Base-by-base conservation (phyloP, 1,140 invertebrate species). In the Eulimnadia texana region DNA sequence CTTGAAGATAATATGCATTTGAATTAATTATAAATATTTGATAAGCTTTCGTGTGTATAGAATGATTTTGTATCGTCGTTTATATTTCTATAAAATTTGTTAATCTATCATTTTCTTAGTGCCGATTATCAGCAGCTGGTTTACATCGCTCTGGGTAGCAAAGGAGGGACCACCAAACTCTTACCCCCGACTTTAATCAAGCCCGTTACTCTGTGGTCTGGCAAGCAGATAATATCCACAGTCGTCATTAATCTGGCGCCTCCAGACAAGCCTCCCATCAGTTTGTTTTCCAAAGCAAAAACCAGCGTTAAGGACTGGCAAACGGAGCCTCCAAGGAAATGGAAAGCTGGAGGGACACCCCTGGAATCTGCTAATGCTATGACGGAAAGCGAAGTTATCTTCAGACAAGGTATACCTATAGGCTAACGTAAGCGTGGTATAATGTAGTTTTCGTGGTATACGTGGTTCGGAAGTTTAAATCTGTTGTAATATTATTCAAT, bases 201-300 rank as follows among this genome's bases (percentile, higher is more conserved):
- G 77, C 96, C 97, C 3, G 62, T 74, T 3, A 67, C 67, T n/a
- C 71, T 98, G 0, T 99, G 95, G 95, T 93, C 92, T 23, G 97
- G 97, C 20, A 99, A 99, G 77, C 96, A 99, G 78, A 78, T 95
- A 24, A 71, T 92, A 13, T 91, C 89, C 0, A 92, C 88, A 1
- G 77, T 93, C 3, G 82, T 98, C 3, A 82, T 91, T 0, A 98
- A 98, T 74, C 76, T 85, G 11, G 86, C 90, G 63, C 92, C 93
- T 0, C 74, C 81, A 62, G 82, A 80, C 2, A 82, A 83, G 68
- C 74, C 80, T 0, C 76, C 77, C 1, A 82, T 96, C 1, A 91
- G 88, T 70, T 73, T 98, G 53, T 78, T 74, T 33, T 84, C 90
- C 0, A 84, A 79, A 63, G 80, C 93, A 0, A 98, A 98, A 76